Evolutionary conservation across 2,113 vertebrate species (phyloP).

Genomic region (Mobula hypostoma): DNA sequence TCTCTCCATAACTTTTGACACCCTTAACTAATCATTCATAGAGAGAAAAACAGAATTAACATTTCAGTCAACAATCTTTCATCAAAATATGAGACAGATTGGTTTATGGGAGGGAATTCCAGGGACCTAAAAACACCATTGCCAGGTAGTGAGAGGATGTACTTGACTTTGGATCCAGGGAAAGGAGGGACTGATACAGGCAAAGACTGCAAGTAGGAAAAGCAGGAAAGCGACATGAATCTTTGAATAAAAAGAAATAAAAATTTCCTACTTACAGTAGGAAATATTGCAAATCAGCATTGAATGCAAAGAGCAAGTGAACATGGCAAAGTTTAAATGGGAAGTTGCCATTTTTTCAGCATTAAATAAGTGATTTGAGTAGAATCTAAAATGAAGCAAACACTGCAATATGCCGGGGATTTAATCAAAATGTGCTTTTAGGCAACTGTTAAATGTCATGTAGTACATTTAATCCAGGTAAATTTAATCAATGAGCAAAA

Average conservation of each 20-base stretch:
- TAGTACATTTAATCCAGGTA: slow-evolving; percentile 5
- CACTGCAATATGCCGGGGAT: background rate
- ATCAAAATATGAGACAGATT: too few relatives aligned
- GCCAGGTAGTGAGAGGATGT: background rate
- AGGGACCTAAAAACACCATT: background rate
- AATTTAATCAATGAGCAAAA: slow-evolving; percentile 30
- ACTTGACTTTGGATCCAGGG: background rate
- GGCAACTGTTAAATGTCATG: background rate
- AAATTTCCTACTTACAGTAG: background rate
- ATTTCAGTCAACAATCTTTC: too few relatives aligned
- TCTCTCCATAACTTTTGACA: too few relatives aligned
- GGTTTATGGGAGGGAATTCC: background rate
- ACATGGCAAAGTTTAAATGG: background rate
- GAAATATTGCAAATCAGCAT: background rate
- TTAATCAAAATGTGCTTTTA: slow-evolving; percentile 20
- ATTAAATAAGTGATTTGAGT: background rate
- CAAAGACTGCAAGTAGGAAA: background rate
- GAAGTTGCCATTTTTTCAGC: background rate
- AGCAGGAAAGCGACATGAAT: background rate
- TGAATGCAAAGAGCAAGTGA: background rate
- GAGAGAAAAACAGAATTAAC: too few relatives aligned
- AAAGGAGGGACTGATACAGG: background rate
- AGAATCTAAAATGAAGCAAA: background rate
- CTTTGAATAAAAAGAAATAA: background rate
- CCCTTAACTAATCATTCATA: too few relatives aligned